Evolutionary conservation across 1,140 invertebrate genomes (phyloP).

Genomic region (Achatina immaculata): DNA sequence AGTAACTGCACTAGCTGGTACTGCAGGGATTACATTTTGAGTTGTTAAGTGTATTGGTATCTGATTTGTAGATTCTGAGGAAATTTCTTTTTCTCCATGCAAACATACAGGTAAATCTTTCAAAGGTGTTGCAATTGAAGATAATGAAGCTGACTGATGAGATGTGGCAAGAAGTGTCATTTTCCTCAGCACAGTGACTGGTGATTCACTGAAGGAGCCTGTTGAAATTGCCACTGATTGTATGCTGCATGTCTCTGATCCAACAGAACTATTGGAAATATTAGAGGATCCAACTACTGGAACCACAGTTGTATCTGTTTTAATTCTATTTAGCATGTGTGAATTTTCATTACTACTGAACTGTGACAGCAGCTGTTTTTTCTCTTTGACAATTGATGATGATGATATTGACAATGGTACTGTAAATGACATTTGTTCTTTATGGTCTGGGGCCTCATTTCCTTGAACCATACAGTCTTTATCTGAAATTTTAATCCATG

Average conservation of each 20-base stretch:
- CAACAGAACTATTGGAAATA: background rate
- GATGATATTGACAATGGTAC: background rate
- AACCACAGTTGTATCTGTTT: background rate
- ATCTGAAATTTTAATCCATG: background rate
- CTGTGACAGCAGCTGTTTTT: background rate
- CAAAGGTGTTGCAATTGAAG: background rate
- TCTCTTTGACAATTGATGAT: background rate
- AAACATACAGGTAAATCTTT: too few relatives aligned
- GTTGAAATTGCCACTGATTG: background rate
- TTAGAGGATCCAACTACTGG: background rate
- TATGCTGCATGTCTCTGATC: background rate
- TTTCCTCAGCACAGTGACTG: background rate
- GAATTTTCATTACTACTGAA: background rate
- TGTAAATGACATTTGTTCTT: background rate
- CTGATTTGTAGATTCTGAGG: background rate
- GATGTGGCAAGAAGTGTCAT: background rate
- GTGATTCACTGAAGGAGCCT: background rate
- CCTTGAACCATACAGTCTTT: too few relatives aligned
- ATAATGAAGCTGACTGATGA: background rate
- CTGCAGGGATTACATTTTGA: background rate
- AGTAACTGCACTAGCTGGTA: too few relatives aligned
- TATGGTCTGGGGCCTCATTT: background rate
- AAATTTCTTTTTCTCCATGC: background rate
- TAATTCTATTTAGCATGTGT: background rate
- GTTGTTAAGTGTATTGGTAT: background rate